Evolutionary conservation across 2,113 vertebrate species (phyloP).

Genomic region (Syrmaticus mikado): DNA sequence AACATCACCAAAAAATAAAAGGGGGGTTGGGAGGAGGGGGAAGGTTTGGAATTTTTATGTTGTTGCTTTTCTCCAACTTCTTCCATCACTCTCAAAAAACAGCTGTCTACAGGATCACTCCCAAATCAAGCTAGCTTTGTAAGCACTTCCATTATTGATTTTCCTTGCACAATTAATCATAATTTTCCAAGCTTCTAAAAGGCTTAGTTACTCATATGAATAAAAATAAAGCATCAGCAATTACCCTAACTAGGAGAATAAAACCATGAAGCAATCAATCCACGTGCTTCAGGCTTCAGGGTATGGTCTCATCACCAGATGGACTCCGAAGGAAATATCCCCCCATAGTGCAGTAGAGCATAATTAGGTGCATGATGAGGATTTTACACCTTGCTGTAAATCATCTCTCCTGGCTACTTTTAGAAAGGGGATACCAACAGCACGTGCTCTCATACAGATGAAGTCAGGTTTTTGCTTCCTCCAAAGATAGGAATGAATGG

Average conservation of each 20-base stretch:
- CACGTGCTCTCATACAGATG: background rate
- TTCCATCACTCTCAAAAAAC: conserved; percentile 16
- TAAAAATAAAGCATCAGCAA: conserved; percentile 61
- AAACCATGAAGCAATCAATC: conserved; percentile 35
- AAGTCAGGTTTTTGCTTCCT: background rate
- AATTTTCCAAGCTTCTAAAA: conserved; percentile 58
- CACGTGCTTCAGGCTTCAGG: conserved; percentile 35
- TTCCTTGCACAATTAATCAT: conserved; percentile 64
- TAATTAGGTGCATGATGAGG: conserved; percentile 46
- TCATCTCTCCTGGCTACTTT: background rate
- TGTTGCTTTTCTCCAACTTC: conserved; percentile 12
- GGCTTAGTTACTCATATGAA: conserved; percentile 24
- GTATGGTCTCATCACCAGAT: conserved; percentile 49
- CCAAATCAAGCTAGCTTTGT: conserved; percentile 53
- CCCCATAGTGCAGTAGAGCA: conserved; percentile 32
- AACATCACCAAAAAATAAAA: background rate
- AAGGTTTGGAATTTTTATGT: background rate
- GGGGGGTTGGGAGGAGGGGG: no score
- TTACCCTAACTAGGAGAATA: conserved; percentile 36
- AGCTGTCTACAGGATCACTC: conserved; percentile 53
- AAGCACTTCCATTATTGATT: conserved; percentile 62
- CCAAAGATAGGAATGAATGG: background rate
- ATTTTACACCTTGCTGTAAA: conserved; percentile 58
- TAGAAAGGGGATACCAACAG: background rate
- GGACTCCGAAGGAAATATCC: conserved; percentile 48